phyloP scores from a whole-genome alignment of 2,113 vertebrate species.

The Apodemus sylvaticus region DNA sequence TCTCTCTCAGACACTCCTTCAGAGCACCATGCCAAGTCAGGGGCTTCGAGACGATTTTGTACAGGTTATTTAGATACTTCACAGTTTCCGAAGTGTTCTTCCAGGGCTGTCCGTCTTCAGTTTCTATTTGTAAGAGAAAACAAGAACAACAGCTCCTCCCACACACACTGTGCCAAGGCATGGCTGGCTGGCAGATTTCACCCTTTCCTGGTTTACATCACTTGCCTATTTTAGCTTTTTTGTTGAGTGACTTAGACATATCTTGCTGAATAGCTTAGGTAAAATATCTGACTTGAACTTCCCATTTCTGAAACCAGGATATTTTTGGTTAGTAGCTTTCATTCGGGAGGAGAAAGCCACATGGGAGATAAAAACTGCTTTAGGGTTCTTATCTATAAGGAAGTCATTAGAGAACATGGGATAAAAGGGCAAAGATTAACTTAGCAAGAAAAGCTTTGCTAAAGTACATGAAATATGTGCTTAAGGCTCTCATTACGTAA shows the following conservation, averaged over 20 bases:
- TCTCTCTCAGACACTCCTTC: slow-evolving; percentile 83
- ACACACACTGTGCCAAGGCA: neutral
- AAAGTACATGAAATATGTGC: neutral
- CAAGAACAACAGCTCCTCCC: neutral
- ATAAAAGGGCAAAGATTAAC: slow-evolving; percentile 35
- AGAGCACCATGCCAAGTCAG: slow-evolving; percentile 92
- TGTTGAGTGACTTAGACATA: neutral
- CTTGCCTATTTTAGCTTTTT: slow-evolving; percentile 17
- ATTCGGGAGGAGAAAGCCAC: slow-evolving; percentile 42
- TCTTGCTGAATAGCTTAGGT: neutral
- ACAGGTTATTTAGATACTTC: slow-evolving; percentile 85
- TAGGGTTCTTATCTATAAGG: slow-evolving; percentile 13
- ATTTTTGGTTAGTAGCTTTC: neutral
- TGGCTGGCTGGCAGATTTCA: neutral
- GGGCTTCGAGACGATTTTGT: slow-evolving; percentile 89
- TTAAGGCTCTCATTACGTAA: neutral
- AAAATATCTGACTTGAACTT: neutral
- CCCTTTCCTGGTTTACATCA: neutral
- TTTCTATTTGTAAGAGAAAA: slow-evolving; percentile 70
- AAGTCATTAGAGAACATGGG: neutral
- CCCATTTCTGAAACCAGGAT: neutral
- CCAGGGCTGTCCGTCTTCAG: slow-evolving; percentile 68
- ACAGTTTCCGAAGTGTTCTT: slow-evolving; percentile 78
- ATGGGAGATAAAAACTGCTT: neutral
- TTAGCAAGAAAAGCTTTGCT: slow-evolving; percentile 37